These are phyloP conservation scores for Cyanistes caeruleus DNA, from an alignment of 2,113 vertebrate genomes.

Conservation along the genomic window DNA sequence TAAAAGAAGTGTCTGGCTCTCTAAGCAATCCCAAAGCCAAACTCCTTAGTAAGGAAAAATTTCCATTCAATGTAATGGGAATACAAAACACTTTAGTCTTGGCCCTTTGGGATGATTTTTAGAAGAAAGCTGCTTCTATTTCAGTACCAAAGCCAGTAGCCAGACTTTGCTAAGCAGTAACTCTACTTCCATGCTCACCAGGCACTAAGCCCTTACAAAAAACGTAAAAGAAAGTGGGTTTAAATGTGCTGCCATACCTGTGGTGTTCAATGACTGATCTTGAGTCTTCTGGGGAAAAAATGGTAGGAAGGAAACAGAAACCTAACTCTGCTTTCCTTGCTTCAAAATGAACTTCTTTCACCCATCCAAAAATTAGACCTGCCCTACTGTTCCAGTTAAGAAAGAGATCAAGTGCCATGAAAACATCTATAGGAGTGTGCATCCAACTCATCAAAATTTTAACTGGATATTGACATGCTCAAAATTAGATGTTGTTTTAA, in stretches of 20 bases:
- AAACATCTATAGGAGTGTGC: not conserved
- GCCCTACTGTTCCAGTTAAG: not conserved
- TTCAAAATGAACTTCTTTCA: slow-evolving; percentile 32
- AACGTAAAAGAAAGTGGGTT: not conserved
- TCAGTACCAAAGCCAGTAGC: not conserved
- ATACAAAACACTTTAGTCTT: not conserved
- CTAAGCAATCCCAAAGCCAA: not conserved
- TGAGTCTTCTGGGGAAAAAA: not conserved
- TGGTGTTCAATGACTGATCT: not conserved
- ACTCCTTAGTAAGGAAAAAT: not conserved
- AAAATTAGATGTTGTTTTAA: not conserved
- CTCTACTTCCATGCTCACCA: not conserved
- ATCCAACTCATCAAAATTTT: not conserved
- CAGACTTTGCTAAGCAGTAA: not conserved
- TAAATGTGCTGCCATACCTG: not conserved
- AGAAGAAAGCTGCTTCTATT: not conserved
- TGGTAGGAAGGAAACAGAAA: not conserved
- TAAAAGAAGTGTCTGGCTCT: not conserved
- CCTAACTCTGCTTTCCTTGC: not conserved
- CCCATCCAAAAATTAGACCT: not conserved
- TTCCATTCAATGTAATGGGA: not conserved
- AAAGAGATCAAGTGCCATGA: not conserved
- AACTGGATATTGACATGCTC: not conserved
- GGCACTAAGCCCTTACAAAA: not conserved
- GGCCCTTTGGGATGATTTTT: not conserved